Base-by-base conservation (phyloP, 2,888 invertebrate genomes). In the Phrixothrix hirtus region DNA sequence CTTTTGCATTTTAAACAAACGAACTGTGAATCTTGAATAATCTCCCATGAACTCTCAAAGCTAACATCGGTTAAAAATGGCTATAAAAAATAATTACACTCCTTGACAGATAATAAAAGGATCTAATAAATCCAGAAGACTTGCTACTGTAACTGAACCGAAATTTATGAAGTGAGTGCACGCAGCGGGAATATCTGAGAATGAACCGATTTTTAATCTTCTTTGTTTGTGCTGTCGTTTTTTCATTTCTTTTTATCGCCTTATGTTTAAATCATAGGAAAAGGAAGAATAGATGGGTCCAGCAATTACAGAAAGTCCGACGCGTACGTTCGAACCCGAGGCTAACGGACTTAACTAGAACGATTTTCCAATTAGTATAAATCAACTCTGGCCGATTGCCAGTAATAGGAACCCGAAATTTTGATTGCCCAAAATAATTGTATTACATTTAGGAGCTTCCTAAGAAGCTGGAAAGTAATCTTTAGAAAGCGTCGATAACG, bases 341-440 rank as follows among this genome's bases (percentile, higher is more conserved):
- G 55, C 55, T 31, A 54, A 43, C 46, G 39, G 49, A 26, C 49
- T 55, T 48, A 54, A 58, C 61, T 63, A 61, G 62, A 63, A 60
- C 63, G 56, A 55, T 62, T 65, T 38, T 65, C 64, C 65, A 65
- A 65, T 65, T 64, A 65, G 62, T 65, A 63, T 65, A 65, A 65
- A 65, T 65, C 65, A 65, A 53, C 42, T 44, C 32, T 11, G 30
- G 31, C 39, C 36, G 39, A 45, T 46, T 48, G 35, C 37, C 36
- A 45, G 55, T 60, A 60, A 59, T 57, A 60, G 58, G 56, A 58
- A 57, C 57, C 57, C 27, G 58, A 60, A 58, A 57, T 61, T 60
- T 60, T 56, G 55, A 47, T 47, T 49, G 41, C 32, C 25, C 29
- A 41, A 48, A 52, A 41, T 38, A 50, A 44, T 38, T 50, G 41